Evolutionary conservation across 2,888 invertebrate genomes (phyloP).

Genomic region (Trachelus tabidus): DNA sequence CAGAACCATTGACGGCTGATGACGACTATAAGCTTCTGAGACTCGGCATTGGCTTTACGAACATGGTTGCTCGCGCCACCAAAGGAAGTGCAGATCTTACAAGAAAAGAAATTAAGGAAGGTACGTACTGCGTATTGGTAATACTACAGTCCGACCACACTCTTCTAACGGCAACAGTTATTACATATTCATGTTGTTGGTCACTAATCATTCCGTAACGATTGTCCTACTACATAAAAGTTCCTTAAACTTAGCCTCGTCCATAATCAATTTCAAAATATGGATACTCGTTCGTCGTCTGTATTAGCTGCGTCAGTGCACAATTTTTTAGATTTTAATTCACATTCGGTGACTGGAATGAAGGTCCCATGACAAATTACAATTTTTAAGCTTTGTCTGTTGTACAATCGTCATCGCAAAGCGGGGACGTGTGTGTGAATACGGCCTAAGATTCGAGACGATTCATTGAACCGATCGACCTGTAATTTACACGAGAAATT

Average conservation of each 20-base stretch:
- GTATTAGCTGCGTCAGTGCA: background rate
- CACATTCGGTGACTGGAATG: too few species aligned
- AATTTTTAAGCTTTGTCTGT: too few species aligned
- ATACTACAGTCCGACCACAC: background rate
- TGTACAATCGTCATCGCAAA: too few species aligned
- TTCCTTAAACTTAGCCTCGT: background rate
- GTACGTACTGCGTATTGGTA: slow-evolving; percentile 54
- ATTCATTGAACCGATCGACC: too few species aligned
- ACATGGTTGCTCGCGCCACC: slow-evolving; percentile 95
- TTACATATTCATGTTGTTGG: too few species aligned
- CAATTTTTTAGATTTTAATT: background rate
- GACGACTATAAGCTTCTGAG: slow-evolving; percentile 94
- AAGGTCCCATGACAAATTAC: too few species aligned
- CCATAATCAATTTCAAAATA: background rate
- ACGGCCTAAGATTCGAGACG: too few species aligned
- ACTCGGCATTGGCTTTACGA: slow-evolving; percentile 97
- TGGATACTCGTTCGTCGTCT: background rate
- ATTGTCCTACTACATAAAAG: background rate
- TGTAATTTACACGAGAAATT: too few species aligned
- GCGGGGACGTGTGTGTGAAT: too few species aligned
- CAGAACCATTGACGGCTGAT: slow-evolving; percentile 95
- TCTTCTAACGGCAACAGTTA: background rate
- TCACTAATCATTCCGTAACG: too few species aligned
- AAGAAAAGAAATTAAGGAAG: slow-evolving; percentile 93
- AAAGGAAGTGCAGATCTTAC: slow-evolving; percentile 96